Base-by-base conservation (phyloP, 2,113 vertebrate genomes). In the Picathartes gymnocephalus region DNA sequence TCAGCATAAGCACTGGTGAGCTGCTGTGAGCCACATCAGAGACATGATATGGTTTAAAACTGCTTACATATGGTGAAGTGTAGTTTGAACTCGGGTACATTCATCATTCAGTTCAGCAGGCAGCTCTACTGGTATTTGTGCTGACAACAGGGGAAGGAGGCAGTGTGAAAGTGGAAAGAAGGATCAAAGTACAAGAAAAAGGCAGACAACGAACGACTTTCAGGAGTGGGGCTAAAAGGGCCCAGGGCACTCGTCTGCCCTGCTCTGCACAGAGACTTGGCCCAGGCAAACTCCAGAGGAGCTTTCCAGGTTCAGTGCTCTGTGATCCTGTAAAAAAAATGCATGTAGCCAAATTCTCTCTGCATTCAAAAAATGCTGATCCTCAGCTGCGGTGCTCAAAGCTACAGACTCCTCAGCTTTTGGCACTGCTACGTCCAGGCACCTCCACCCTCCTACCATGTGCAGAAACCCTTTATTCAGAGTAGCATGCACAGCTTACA, bases 111-210 rank as follows among this genome's bases (percentile, higher is more conserved):
- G 77, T 61, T 90, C 44, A 78, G 56, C 31, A 71, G 65, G 33
- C 9, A 14, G 51, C 56, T 92, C 78, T 35, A 48, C 44, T 37
- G 37, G 1, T 78, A 31, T 87, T 87, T 91, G 65, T 85, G 78
- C 87, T 96, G 87, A 79, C 73, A 72, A 7, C 31, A 56, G 48
- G 57, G 54, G 20, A 86, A 68, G 53, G 45, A 92, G 48, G 25
- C 65, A 56, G 17, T 15, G 73, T 37, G 61, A 69, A 85, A 93
- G 74, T 64, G 74, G 74, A 85, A 87, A 42, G 35, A 60, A 79
- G 61, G 48, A 85, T 90, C 70, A n/a, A 87, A 87, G 78, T 48
- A 37, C 57, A 66, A 85, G 56, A 21, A 37, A 64, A 89, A 89
- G 57, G 44, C 2, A 5, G 22, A 44, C 8, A 28, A 12, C 19